A percentile compares a stretch with the other conserved stretches of the same genome.
These are phyloP conservation scores for Dicranocentrus wangi DNA, from an alignment of 2,888 invertebrate genomes.

Conservation along the genomic window DNA sequence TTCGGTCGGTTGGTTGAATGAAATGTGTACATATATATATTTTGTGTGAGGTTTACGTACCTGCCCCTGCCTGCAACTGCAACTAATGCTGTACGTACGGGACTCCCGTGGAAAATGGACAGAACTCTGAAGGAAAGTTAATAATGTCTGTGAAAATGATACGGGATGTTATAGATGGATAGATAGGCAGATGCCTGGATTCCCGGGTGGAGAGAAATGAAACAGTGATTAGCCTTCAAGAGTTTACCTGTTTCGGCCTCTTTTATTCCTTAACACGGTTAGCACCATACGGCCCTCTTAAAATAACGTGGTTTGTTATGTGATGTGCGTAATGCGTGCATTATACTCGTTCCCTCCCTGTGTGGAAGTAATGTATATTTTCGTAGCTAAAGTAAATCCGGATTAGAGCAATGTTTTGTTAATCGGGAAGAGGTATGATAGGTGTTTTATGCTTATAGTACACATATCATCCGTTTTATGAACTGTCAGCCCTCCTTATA, in stretches of 20 bases:
- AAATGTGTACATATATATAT: no score
- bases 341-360: neutral
- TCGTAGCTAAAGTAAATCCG: constrained; percentile 24
- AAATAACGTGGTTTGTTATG: neutral
- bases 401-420: neutral
- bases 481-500: constrained; percentile 43
- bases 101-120: no score
- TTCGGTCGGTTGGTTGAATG: no score
- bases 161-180: constrained; percentile 26
- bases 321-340: neutral
- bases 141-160: constrained; percentile 49
- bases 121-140: no score
- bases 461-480: no score
- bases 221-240: constrained; percentile 51
- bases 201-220: constrained; percentile 51
- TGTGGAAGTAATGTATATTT: constrained; percentile 20
- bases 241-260: constrained; percentile 45
- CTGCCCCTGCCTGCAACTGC: no score
- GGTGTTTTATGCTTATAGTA: no score
- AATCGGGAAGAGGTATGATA: no score
- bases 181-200: constrained; percentile 39
- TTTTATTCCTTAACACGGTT: constrained; percentile 53
- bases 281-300: constrained; percentile 35
- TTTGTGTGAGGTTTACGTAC: no score
- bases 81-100: no score